Conservation (phyloP, 2,888 invertebrate genomes). For the Caenorhabditis sp. region DNA sequence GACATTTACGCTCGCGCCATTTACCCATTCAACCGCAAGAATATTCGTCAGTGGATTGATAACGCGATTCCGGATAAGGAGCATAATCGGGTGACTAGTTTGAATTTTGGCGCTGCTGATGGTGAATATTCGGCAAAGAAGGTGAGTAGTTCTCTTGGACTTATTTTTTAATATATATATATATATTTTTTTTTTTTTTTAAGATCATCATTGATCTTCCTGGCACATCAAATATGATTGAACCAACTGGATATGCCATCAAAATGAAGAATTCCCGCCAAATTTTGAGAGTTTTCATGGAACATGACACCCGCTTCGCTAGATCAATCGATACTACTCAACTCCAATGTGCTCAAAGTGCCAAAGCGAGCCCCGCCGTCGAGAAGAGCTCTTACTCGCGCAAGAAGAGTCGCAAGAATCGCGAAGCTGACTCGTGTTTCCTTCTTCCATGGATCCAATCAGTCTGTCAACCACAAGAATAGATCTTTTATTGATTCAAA, state of each 20-base stretch:
- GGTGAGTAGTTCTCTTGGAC: no score
- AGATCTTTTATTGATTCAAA: background rate
- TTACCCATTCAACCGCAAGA: conserved; percentile 39
- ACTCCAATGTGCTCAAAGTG: conserved; percentile 18
- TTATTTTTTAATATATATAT: no score
- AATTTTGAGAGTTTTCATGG: conserved; percentile 23
- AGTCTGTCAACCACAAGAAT: conserved; percentile 14
- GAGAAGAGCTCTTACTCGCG: background rate
- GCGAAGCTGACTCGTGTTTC: conserved; percentile 14
- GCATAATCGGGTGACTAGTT: conserved; percentile 19
- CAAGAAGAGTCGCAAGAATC: conserved; percentile 10
- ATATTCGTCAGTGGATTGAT: conserved; percentile 38
- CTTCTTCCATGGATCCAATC: conserved; percentile 24
- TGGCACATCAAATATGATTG: conserved; percentile 29
- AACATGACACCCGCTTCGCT: conserved; percentile 24
- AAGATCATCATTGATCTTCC: conserved; percentile 35
- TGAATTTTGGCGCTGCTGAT: conserved; percentile 24
- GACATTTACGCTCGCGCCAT: conserved; percentile 31
- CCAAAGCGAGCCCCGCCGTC: conserved; percentile 2
- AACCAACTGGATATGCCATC: conserved; percentile 37
- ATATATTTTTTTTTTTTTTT: background rate
- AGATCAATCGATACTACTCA: conserved; percentile 17
- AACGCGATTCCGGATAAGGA: conserved; percentile 23
- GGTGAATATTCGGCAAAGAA: conserved; percentile 29
- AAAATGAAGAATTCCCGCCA: conserved; percentile 30